A percentile compares a stretch with the other conserved stretches of the same genome.
Evolutionary conservation across 2,113 vertebrate genomes (phyloP).

Genomic region (Ginglymostoma cirratum): DNA sequence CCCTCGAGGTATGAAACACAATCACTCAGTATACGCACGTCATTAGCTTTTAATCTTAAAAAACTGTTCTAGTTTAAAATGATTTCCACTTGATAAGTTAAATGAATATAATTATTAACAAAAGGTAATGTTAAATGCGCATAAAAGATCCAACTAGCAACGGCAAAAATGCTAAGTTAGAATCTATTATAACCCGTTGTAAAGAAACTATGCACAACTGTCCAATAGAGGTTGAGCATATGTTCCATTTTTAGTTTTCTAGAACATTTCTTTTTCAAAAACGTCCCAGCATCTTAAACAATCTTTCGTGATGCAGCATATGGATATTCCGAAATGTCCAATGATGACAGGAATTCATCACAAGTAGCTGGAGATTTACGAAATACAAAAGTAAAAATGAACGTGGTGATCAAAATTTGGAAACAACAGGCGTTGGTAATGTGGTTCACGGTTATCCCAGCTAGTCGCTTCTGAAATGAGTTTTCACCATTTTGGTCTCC

Average conservation of each 20-base stretch:
- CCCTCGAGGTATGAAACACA: not conserved
- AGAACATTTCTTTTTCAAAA: not conserved
- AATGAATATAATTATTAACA: slow-evolving; percentile 18
- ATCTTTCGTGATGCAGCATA: not conserved
- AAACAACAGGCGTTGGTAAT: no score
- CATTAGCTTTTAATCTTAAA: not conserved
- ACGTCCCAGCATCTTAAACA: not conserved
- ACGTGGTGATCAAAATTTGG: not conserved
- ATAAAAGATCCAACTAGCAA: not conserved
- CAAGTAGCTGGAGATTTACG: not conserved
- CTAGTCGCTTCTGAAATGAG: not conserved
- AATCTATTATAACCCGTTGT: not conserved
- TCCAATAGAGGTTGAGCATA: not conserved
- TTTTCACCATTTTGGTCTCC: not conserved
- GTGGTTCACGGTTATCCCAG: not conserved
- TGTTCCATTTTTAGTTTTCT: not conserved
- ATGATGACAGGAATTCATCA: no score
- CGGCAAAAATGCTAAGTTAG: not conserved
- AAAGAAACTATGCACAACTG: not conserved
- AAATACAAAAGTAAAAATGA: not conserved
- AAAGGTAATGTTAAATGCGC: not conserved
- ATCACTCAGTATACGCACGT: not conserved
- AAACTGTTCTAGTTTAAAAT: not conserved
- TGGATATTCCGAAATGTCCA: not conserved
- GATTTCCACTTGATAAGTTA: not conserved